phyloP scores from a whole-genome alignment of 2,797 vertebrate genomes.

The Chaetophractus vellerosus region DNA sequence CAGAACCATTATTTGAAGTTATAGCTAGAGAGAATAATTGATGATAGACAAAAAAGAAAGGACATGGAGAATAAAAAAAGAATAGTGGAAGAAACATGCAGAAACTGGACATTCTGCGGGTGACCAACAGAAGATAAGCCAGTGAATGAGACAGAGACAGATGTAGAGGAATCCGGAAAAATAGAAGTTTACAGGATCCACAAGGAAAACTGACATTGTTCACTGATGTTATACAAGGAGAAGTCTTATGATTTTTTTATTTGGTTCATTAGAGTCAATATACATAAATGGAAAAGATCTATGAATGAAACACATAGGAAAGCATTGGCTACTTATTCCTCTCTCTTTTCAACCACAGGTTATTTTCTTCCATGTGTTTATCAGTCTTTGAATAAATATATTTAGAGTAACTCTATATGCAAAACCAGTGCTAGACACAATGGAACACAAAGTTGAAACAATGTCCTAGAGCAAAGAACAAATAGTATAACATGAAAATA shows the following conservation, averaged over 20 bases:
- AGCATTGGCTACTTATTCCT: neutral
- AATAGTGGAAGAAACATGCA: neutral
- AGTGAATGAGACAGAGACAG: neutral
- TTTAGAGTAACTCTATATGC: neutral
- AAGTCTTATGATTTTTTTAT: neutral
- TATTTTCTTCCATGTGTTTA: neutral
- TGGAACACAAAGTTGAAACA: neutral
- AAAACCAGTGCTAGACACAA: neutral
- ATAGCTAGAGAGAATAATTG: neutral
- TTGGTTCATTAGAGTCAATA: neutral
- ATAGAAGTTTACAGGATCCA: neutral
- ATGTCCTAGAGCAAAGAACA: neutral
- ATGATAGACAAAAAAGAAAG: neutral
- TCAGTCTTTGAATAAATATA: neutral
- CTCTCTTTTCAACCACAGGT: neutral
- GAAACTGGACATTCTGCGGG: neutral
- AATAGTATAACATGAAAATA: neutral
- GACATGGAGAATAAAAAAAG: neutral
- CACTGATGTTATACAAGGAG: too few species aligned
- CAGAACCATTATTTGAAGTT: neutral
- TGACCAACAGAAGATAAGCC: neutral
- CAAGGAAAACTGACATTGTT: neutral
- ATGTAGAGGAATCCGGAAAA: neutral
- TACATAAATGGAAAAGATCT: neutral
- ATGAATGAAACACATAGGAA: neutral